phyloP scores from a whole-genome alignment of 2,797 vertebrate genomes.

The Sus cebifrons region DNA sequence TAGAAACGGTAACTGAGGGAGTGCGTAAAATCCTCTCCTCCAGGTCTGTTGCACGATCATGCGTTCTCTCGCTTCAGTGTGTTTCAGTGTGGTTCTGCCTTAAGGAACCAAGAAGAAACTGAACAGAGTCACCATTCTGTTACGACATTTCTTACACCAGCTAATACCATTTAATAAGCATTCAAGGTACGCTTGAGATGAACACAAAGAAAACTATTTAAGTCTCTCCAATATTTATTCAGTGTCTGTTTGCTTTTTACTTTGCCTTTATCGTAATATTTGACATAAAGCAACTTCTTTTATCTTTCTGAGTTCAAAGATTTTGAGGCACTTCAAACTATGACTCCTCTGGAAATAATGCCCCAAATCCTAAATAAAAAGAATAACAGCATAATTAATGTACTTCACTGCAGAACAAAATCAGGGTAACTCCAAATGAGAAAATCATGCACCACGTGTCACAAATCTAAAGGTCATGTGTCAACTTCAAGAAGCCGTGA shows the following conservation, averaged over 20 bases:
- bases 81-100: conserved; percentile 18
- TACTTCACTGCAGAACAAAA: conserved; percentile 29
- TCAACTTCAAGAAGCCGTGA: conserved; percentile 17
- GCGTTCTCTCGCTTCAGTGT: background rate
- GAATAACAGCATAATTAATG: conserved; percentile 35
- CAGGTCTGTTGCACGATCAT: background rate
- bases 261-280: conserved; percentile 33
- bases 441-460: background rate
- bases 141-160: background rate
- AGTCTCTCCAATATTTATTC: conserved; percentile 9
- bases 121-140: background rate
- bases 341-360: conserved; percentile 36
- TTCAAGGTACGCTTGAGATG: conserved; percentile 36
- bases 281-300: conserved; percentile 52
- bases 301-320: conserved; percentile 61
- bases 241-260: conserved; percentile 36
- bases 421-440: background rate
- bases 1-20: background rate
- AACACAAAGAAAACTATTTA: conserved; percentile 61
- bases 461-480: conserved; percentile 55
- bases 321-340: conserved; percentile 39
- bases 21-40: background rate
- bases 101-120: background rate
- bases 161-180: background rate
- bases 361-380: conserved; percentile 58